phyloP scores from a whole-genome alignment of 2,797 vertebrate genomes.

The Heteromormyrus szaboi region DNA sequence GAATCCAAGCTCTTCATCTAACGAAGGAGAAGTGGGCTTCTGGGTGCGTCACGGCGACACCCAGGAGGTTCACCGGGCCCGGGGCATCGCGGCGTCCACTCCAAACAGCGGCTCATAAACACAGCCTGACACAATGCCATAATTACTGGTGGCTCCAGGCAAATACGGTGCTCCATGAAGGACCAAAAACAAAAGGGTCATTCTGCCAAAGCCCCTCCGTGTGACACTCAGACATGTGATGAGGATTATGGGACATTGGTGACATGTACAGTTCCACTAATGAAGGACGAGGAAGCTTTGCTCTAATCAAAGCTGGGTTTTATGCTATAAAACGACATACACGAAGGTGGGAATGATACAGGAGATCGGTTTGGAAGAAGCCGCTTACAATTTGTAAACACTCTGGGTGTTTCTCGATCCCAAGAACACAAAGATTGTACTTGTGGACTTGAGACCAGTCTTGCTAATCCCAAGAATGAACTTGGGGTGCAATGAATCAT shows the following conservation, averaged over 20 bases:
- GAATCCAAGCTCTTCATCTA: background rate
- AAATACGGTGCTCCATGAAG: background rate
- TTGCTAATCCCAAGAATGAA: background rate
- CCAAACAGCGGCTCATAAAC: background rate
- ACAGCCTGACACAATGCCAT: background rate
- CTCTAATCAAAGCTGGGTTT: constrained; percentile 31
- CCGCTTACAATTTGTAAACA: background rate
- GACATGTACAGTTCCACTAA: constrained; percentile 47
- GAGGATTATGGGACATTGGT: constrained; percentile 30
- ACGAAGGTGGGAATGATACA: background rate
- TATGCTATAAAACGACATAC: background rate
- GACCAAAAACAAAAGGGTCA: background rate
- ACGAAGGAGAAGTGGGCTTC: background rate
- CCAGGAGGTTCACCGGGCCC: background rate
- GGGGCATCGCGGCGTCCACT: background rate
- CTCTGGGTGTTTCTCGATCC: background rate
- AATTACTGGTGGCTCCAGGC: background rate
- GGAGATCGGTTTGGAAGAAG: background rate
- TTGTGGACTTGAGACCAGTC: background rate
- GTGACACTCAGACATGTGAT: constrained; percentile 34
- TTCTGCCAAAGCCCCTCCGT: background rate
- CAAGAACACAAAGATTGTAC: background rate
- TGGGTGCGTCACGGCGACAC: background rate
- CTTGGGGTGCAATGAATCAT: background rate
- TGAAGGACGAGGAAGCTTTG: constrained; percentile 34